These are phyloP conservation scores for Parazoanthus swiftii DNA, from an alignment of 92 coral and sea anemone genomes.

Conservation along the genomic window DNA sequence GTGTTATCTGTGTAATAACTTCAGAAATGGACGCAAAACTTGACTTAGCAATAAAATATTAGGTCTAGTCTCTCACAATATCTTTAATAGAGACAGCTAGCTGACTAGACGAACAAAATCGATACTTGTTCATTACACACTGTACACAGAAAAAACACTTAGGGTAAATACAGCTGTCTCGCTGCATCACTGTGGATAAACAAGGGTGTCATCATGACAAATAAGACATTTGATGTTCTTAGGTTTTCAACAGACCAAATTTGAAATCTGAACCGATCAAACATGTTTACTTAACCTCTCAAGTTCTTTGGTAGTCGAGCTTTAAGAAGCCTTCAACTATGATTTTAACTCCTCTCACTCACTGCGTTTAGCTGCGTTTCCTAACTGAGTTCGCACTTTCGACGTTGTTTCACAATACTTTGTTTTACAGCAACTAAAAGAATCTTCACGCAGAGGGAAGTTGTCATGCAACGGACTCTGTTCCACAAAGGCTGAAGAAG, in stretches of 20 bases:
- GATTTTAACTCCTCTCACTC: not conserved
- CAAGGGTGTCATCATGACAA: slow-evolving; percentile 12
- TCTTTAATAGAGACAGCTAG: too few relatives aligned
- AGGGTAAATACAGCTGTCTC: not conserved
- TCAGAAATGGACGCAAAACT: too few relatives aligned
- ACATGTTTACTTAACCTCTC: slow-evolving; percentile 38
- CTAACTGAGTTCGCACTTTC: not conserved
- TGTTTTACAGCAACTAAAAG: not conserved
- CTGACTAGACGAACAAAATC: too few relatives aligned
- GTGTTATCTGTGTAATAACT: too few relatives aligned
- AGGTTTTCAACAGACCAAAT: slow-evolving; percentile 19
- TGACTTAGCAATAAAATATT: too few relatives aligned
- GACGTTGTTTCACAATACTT: too few relatives aligned
- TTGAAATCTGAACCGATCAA: slow-evolving; percentile 34
- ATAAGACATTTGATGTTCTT: not conserved
- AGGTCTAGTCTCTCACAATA: too few relatives aligned
- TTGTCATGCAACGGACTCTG: not conserved
- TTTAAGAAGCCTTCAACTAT: not conserved
- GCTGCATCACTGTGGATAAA: slow-evolving; percentile 4
- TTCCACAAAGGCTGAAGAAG: not conserved
- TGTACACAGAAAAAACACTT: too few relatives aligned
- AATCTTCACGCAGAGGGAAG: not conserved
- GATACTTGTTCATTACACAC: too few relatives aligned
- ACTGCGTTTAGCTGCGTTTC: not conserved
- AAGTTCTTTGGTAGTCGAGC: slow-evolving; percentile 40